phyloP scores from a whole-genome alignment of 1,140 invertebrate genomes.

The Tigriopus japonicus region DNA sequence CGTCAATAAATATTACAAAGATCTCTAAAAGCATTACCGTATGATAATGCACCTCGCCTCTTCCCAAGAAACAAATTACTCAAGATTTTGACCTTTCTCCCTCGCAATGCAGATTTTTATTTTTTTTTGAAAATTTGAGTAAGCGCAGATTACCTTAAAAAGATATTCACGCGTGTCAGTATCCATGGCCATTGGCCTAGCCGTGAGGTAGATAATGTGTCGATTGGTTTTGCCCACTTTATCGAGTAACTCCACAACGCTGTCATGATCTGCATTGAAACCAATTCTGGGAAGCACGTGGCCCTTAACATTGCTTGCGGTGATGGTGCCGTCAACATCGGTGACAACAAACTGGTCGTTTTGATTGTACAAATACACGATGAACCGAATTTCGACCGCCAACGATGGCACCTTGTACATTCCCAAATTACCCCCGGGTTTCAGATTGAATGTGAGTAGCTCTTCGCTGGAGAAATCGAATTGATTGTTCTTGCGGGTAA shows the following conservation, averaged over 20 bases:
- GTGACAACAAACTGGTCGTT: neutral
- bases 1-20: too few species aligned
- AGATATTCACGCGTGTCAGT: constrained; percentile 1
- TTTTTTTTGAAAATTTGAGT: too few species aligned
- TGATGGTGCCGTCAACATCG: constrained; percentile 6
- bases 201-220: constrained; percentile 4
- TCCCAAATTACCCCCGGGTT: neutral
- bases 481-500: neutral
- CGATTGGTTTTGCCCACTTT: neutral
- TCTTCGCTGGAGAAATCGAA: neutral
- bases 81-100: too few species aligned
- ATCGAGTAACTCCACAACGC: neutral
- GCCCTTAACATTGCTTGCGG: neutral
- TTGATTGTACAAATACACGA: neutral
- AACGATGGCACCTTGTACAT: neutral
- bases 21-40: too few species aligned
- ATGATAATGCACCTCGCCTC: too few species aligned
- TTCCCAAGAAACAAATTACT: too few species aligned
- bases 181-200: neutral
- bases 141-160: constrained; percentile 7
- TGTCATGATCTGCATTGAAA: neutral
- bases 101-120: too few species aligned
- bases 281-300: neutral
- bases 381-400: neutral
- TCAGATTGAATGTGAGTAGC: neutral